Evolutionary conservation across 2,888 invertebrate genomes (phyloP).

Genomic region (Drosophila barbarae): DNA sequence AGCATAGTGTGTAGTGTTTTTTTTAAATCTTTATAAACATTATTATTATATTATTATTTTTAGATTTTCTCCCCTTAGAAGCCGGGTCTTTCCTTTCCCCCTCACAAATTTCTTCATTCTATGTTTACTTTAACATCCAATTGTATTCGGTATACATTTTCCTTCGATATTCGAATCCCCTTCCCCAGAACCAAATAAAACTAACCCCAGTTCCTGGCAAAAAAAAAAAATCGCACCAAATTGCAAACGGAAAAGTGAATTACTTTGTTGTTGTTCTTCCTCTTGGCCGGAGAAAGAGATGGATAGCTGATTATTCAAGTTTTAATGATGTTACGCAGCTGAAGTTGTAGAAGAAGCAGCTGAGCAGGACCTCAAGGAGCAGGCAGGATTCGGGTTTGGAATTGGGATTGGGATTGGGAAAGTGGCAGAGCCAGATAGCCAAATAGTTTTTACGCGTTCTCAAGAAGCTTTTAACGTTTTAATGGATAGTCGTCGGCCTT

Average conservation of each 20-base stretch:
- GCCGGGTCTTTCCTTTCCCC: background rate
- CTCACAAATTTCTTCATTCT: background rate
- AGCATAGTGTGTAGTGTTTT: no score
- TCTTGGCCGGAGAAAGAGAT: conserved; percentile 10
- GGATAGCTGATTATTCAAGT: conserved; percentile 65
- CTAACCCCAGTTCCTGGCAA: conserved; percentile 7
- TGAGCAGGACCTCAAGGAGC: conserved; percentile 15
- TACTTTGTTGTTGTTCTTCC: conserved; percentile 37
- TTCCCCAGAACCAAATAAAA: conserved; percentile 22
- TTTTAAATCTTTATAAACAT: no score
- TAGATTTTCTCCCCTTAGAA: background rate
- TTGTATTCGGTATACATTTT: background rate
- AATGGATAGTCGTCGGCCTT: conserved; percentile 62
- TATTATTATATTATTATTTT: no score
- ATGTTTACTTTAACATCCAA: conserved; percentile 22
- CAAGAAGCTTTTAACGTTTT: conserved; percentile 74
- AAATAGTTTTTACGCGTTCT: conserved; percentile 70
- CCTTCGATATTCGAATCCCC: conserved; percentile 8
- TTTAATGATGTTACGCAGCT: conserved; percentile 63
- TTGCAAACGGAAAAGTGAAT: conserved; percentile 45
- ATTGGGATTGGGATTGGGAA: conserved; percentile 15
- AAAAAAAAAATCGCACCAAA: conserved; percentile 29
- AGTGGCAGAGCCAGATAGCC: conserved; percentile 37
- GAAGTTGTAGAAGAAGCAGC: conserved; percentile 1
- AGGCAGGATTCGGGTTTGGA: background rate